These are phyloP conservation scores for Villa cingulata DNA, from an alignment of 2,888 invertebrate genomes.

Conservation along the genomic window DNA sequence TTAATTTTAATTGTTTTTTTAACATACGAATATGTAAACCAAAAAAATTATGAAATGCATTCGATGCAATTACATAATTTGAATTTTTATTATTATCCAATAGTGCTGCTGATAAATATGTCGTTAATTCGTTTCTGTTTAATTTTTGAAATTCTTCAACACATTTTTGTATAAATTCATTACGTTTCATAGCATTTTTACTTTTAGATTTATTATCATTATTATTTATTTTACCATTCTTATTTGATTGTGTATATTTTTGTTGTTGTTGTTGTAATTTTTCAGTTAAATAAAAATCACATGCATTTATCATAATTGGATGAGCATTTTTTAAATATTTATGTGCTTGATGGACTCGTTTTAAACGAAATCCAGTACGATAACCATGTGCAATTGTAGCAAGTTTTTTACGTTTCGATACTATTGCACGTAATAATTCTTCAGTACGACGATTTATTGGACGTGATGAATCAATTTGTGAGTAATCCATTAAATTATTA, in stretches of 20 bases:
- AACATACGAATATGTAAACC: slow-evolving; percentile 1
- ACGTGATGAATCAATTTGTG: background rate
- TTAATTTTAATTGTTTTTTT: background rate
- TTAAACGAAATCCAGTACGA: slow-evolving; percentile 4
- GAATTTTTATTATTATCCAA: slow-evolving; percentile 3
- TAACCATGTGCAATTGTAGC: slow-evolving; percentile 2
- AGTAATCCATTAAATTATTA: background rate
- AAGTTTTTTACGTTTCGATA: slow-evolving; percentile 1
- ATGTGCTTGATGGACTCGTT: slow-evolving; percentile 2
- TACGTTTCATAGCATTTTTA: background rate
- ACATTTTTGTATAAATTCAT: background rate
- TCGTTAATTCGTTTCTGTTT: background rate
- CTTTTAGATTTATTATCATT: too few species aligned
- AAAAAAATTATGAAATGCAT: slow-evolving; percentile 6
- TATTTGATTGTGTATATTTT: too few species aligned
- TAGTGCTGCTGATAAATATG: slow-evolving; percentile 8
- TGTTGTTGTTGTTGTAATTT: background rate
- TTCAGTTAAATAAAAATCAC: slow-evolving; percentile 7
- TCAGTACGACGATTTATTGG: slow-evolving; percentile 1
- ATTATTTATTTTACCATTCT: too few species aligned
- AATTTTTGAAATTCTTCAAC: slow-evolving; percentile 4
- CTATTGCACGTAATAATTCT: slow-evolving; percentile 6
- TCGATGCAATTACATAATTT: slow-evolving; percentile 3
- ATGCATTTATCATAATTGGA: slow-evolving; percentile 4
- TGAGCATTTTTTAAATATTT: slow-evolving; percentile 3